Evolutionary conservation across 2,113 vertebrate species (phyloP).

Genomic region (Chionomys nivalis): DNA sequence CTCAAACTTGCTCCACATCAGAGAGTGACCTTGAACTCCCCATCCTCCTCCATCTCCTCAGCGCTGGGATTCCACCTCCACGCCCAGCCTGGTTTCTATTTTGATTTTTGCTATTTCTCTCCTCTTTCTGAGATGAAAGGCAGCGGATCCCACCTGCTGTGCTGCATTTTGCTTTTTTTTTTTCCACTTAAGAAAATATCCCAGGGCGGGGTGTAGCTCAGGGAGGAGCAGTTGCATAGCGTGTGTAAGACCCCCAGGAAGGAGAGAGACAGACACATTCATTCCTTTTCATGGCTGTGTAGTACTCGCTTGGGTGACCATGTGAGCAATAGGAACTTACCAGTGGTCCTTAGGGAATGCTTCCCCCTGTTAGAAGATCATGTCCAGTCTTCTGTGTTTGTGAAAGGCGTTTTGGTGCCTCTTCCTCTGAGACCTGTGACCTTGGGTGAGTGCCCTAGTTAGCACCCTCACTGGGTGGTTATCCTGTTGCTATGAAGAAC

Average conservation of each 20-base stretch:
- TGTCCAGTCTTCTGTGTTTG: neutral
- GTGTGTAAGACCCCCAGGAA: neutral
- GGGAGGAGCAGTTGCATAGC: neutral
- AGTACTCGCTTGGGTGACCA: neutral
- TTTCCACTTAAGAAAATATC: neutral
- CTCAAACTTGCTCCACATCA: neutral
- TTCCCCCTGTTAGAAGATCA: neutral
- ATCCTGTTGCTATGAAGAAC: neutral
- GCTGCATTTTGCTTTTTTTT: constrained; percentile 2
- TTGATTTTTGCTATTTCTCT: neutral
- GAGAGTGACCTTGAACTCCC: neutral
- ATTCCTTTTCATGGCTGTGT: neutral
- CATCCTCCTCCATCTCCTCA: neutral
- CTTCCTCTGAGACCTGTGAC: neutral
- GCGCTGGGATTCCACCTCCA: neutral
- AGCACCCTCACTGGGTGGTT: neutral
- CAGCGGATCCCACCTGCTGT: neutral
- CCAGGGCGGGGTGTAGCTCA: neutral
- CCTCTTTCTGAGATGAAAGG: constrained; percentile 20
- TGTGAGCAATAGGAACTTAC: fast-evolving
- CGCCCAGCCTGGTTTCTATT: neutral
- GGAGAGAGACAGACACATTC: neutral
- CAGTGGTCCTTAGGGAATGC: no score
- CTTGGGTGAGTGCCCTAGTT: neutral
- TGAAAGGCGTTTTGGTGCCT: neutral